phyloP scores from a whole-genome alignment of 1,140 invertebrate species.

The Ceratina japonica region DNA sequence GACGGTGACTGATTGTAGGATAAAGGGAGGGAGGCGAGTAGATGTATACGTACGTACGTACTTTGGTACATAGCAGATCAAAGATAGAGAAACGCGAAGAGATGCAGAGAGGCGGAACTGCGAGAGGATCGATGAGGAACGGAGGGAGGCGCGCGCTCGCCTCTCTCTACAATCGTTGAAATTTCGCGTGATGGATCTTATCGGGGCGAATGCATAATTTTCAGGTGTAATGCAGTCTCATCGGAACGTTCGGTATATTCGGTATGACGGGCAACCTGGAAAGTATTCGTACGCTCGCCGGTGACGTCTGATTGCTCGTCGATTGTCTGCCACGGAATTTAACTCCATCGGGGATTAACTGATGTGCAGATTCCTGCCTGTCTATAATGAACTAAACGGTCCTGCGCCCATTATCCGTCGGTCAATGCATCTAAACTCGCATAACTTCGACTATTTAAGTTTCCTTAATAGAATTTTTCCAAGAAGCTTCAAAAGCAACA shows the following conservation, averaged over 20 bases:
- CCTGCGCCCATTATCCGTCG: no score
- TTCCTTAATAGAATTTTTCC: no score
- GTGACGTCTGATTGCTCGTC: constrained; percentile 23
- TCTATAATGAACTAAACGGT: constrained; percentile 11
- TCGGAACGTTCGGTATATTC: constrained; percentile 13
- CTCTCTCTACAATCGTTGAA: constrained; percentile 37
- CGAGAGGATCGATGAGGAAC: background rate
- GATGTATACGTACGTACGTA: background rate
- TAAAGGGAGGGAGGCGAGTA: background rate
- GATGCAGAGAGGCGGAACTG: constrained; percentile 29
- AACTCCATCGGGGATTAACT: constrained; percentile 25
- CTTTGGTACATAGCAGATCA: no score
- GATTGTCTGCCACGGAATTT: constrained; percentile 21
- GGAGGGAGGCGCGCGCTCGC: background rate
- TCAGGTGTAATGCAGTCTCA: constrained; percentile 42
- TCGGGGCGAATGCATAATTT: constrained; percentile 65
- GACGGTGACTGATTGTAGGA: constrained; percentile 30
- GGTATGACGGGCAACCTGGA: background rate
- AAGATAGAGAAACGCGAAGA: background rate
- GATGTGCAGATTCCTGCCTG: constrained; percentile 23
- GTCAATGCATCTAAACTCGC: no score
- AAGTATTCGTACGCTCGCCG: constrained; percentile 10
- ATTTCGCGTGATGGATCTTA: constrained; percentile 64
- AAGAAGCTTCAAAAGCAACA: no score
- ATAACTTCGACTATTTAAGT: no score